Conservation (phyloP, 2,113 vertebrate species). For the Hippocampus zosterae region DNA sequence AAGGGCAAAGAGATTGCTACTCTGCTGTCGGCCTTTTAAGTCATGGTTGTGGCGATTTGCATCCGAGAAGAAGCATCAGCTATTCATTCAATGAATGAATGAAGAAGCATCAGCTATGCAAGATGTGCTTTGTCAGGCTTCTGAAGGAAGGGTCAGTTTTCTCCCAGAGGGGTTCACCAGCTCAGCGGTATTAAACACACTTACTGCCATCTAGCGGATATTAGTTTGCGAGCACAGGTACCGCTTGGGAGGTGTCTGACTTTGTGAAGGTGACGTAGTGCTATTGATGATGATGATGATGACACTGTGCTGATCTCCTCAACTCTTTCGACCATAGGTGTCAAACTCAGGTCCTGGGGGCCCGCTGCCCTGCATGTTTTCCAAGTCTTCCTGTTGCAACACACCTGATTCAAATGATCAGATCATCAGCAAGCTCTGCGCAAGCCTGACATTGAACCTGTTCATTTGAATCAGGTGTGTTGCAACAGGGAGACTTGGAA, state of each 20-base stretch:
- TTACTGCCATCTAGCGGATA: conserved; percentile 58
- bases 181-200: not conserved
- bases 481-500: no score
- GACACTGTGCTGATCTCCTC: not conserved
- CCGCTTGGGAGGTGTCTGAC: not conserved
- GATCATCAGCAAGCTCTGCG: no score
- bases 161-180: not conserved
- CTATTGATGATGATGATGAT: not conserved
- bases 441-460: no score
- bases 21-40: conserved; percentile 8
- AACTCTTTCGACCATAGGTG: no score
- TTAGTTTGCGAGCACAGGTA: conserved; percentile 10
- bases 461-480: no score
- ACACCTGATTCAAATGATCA: no score
- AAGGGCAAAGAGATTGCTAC: not conserved
- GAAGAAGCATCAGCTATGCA: conserved; percentile 25
- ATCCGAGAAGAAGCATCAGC: conserved; percentile 16
- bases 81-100: no score
- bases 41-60: conserved; percentile 24
- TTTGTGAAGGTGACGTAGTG: not conserved
- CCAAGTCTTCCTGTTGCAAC: no score
- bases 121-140: conserved; percentile 31
- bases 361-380: no score
- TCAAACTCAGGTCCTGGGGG: no score
- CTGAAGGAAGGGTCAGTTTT: conserved; percentile 12